phyloP scores from a whole-genome alignment of 2,888 invertebrate genomes.

The Idaea straminata region DNA sequence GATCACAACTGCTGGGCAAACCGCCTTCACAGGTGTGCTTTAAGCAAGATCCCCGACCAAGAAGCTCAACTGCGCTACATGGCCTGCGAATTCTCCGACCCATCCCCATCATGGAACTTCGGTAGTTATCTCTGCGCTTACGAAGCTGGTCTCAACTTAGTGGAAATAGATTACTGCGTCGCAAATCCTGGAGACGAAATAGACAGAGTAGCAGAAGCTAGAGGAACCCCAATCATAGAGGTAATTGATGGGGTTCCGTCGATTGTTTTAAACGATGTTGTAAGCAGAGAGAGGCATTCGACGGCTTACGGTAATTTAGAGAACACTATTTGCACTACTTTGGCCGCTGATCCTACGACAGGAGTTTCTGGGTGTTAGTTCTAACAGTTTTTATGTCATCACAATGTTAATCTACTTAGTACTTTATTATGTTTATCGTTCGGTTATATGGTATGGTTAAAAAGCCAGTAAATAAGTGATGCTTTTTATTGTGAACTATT shows the following conservation, averaged over 20 bases:
- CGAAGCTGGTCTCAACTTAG: constrained; percentile 46
- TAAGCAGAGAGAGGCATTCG: constrained; percentile 33
- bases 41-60: constrained; percentile 52
- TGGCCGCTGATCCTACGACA: constrained; percentile 49
- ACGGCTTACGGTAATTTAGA: constrained; percentile 38
- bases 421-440: no score
- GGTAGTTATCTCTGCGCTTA: constrained; percentile 55
- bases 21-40: constrained; percentile 60
- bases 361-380: constrained; percentile 44
- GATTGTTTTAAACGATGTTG: constrained; percentile 53
- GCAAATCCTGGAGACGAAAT: constrained; percentile 45
- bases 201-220: constrained; percentile 47
- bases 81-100: constrained; percentile 57
- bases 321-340: constrained; percentile 54
- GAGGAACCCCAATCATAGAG: constrained; percentile 42
- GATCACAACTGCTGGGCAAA: constrained; percentile 66
- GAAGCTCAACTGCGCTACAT: constrained; percentile 61
- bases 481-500: no score
- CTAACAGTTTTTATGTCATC: background rate
- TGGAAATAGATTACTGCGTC: constrained; percentile 56
- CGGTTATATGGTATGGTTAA: no score
- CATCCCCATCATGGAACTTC: constrained; percentile 41
- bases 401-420: background rate
- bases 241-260: constrained; percentile 55
- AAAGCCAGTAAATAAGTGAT: no score